phyloP scores from a whole-genome alignment of 2,888 invertebrate genomes.

The Monoplex corrugatus region DNA sequence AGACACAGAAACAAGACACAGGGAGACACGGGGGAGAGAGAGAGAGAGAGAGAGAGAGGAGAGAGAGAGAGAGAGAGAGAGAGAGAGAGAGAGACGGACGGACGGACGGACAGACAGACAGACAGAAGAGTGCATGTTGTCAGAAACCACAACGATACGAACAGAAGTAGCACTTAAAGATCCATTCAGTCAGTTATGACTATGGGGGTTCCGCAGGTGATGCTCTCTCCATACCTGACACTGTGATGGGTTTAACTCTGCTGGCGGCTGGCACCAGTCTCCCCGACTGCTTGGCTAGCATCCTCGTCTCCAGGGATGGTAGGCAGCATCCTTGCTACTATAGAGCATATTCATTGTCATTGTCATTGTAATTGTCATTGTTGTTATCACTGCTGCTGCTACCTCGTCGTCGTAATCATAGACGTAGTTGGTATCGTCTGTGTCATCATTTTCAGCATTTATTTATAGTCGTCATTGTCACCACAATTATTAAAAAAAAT shows the following conservation, averaged over 20 bases:
- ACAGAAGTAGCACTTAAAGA: too few relatives aligned
- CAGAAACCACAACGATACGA: background rate
- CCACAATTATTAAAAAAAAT: too few relatives aligned
- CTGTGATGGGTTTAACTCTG: conserved; percentile 80
- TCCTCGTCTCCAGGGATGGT: conserved; percentile 79
- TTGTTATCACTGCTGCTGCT: too few relatives aligned
- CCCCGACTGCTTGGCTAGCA: conserved; percentile 78
- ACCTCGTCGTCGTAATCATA: background rate
- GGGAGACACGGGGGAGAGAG: background rate
- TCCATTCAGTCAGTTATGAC: too few relatives aligned
- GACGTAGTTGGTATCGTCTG: too few relatives aligned
- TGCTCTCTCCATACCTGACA: conserved; percentile 77
- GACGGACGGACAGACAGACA: background rate
- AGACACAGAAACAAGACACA: background rate
- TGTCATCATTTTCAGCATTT: too few relatives aligned
- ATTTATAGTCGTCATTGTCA: background rate
- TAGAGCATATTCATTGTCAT: background rate
- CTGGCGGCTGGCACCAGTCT: conserved; percentile 80
- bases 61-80: background rate
- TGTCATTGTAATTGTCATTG: background rate
- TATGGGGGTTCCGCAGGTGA: conserved; percentile 68
- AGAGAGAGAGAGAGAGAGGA: background rate
- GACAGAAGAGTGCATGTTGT: background rate
- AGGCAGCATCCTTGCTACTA: conserved; percentile 47
- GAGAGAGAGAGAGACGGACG: background rate